A percentile compares a stretch with the other conserved stretches of the same genome.
Evolutionary conservation across 2,113 vertebrate genomes (phyloP).

Genomic region (Trinectes maculatus): DNA sequence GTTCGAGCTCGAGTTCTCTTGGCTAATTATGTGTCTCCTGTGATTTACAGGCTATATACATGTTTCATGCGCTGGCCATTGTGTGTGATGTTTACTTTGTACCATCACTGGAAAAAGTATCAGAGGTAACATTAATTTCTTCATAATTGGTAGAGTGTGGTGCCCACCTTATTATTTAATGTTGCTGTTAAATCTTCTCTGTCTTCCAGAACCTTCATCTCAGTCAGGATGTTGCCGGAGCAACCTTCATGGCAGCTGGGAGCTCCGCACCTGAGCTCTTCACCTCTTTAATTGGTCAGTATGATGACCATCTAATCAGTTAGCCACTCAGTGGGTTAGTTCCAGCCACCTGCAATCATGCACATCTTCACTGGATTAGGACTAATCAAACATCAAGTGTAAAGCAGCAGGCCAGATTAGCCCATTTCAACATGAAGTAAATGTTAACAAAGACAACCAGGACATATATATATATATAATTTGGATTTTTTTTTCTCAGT

Average conservation of each 20-base stretch:
- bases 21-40: too few relatives aligned
- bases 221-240: conserved; percentile 85
- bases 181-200: conserved; percentile 22
- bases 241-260: conserved; percentile 86
- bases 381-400: conserved; percentile 9
- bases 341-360: conserved; percentile 7
- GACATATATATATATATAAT: fast-evolving
- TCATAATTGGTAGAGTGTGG: too few relatives aligned
- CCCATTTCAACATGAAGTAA: not conserved
- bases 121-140: too few relatives aligned
- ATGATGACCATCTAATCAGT: not conserved
- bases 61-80: conserved; percentile 84
- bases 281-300: conserved; percentile 85
- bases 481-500: not conserved
- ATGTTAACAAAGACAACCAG: not conserved
- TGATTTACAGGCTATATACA: conserved; percentile 81
- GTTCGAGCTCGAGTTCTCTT: not conserved
- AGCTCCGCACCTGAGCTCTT: conserved; percentile 86
- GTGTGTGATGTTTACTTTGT: conserved; percentile 86
- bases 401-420: not conserved
- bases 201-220: conserved; percentile 80
- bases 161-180: not conserved
- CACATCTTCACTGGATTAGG: conserved; percentile 8
- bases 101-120: conserved; percentile 84
- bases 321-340: not conserved